Percentiles rank a stretch among this genome's conserved stretches.
phyloP scores from a whole-genome alignment of 2,797 vertebrate species.

The Platyrinchus mystaceus region DNA sequence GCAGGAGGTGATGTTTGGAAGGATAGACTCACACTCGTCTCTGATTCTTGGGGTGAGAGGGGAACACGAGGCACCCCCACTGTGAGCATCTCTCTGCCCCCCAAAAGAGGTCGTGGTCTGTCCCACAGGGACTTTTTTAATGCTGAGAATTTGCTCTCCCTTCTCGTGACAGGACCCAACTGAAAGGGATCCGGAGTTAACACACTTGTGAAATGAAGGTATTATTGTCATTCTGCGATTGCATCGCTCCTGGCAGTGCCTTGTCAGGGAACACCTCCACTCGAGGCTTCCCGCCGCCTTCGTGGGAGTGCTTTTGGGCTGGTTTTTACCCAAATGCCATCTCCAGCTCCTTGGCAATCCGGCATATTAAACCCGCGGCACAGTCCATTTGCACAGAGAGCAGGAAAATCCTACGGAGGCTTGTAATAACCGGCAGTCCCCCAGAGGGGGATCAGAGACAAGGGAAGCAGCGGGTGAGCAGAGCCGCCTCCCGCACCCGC shows the following conservation, averaged over 20 bases:
- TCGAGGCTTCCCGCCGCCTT: neutral
- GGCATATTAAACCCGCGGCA: neutral
- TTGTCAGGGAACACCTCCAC: neutral
- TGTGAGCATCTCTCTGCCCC: neutral
- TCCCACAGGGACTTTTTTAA: neutral
- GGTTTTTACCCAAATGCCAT: neutral
- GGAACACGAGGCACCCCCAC: neutral
- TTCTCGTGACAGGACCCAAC: neutral
- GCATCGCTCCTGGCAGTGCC: neutral
- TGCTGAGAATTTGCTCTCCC: neutral
- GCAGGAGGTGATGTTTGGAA: neutral
- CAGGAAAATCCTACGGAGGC: neutral
- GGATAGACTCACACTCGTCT: neutral
- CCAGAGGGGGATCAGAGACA: conserved; percentile 3
- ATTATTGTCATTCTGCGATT: neutral
- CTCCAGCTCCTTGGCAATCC: neutral
- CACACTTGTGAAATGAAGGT: neutral
- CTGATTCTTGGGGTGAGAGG: fast-evolving
- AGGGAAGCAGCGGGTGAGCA: neutral
- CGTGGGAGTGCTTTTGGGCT: neutral
- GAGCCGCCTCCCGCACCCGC: neutral
- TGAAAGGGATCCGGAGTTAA: neutral
- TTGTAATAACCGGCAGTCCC: neutral
- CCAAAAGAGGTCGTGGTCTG: neutral
- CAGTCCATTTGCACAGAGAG: neutral